Evolutionary conservation across 2,113 vertebrate species (phyloP).

Genomic region (Nanorana parkeri): DNA sequence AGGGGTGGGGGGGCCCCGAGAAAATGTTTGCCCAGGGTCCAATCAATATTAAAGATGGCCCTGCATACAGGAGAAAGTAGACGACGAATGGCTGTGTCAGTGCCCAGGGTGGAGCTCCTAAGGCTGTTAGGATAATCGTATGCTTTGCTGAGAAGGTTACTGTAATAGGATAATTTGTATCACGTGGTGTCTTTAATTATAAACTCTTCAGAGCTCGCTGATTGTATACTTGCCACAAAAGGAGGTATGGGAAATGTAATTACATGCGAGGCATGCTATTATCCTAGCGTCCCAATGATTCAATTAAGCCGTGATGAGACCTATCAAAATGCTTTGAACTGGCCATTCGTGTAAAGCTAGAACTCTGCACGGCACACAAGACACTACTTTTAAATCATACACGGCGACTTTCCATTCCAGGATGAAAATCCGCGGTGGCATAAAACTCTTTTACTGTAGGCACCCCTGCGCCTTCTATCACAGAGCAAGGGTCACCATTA

Average conservation of each 20-base stretch:
- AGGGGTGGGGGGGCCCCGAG: no score
- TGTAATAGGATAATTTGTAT: slow-evolving; percentile 47
- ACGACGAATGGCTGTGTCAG: no score
- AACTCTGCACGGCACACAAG: not conserved
- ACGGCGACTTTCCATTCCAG: no score
- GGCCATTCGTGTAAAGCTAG: not conserved
- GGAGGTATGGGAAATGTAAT: slow-evolving; percentile 45
- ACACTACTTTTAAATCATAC: no score
- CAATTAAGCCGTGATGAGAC: slow-evolving; percentile 16
- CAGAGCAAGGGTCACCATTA: no score
- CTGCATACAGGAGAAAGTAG: no score
- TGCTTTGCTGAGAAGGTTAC: slow-evolving; percentile 36
- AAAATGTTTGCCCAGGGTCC: no score
- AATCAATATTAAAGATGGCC: no score
- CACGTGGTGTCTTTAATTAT: slow-evolving; percentile 31
- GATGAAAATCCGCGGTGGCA: no score
- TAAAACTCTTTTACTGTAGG: no score
- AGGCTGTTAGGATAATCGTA: slow-evolving; percentile 7
- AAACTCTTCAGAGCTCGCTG: slow-evolving; percentile 16
- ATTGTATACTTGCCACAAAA: slow-evolving; percentile 40
- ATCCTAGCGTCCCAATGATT: slow-evolving; percentile 33
- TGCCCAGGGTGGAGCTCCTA: not conserved
- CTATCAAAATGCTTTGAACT: not conserved
- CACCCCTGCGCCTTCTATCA: no score
- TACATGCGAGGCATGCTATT: slow-evolving; percentile 34